These are phyloP conservation scores for Exephanes ischioxanthus DNA, from an alignment of 2,888 invertebrate genomes.

Conservation along the genomic window DNA sequence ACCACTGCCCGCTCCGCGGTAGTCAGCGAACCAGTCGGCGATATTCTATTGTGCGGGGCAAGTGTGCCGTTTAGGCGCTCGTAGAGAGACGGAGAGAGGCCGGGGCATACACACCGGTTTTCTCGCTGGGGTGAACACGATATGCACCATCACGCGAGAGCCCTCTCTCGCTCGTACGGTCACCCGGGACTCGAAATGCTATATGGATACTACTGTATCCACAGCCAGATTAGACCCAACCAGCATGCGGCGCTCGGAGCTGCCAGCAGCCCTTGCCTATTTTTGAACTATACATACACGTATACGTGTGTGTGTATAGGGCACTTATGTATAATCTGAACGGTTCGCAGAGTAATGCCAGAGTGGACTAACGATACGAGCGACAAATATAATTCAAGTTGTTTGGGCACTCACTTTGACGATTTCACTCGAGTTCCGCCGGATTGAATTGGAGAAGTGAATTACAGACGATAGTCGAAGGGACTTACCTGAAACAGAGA, in stretches of 20 bases:
- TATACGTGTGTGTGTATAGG: not conserved
- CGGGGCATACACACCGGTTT: conserved; percentile 71
- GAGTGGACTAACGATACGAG: conserved; percentile 12
- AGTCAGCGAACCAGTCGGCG: conserved; percentile 62
- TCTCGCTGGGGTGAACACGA: conserved; percentile 80
- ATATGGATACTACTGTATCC: conserved; percentile 43
- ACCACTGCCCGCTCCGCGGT: conserved; percentile 52
- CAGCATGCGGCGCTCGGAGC: conserved; percentile 43
- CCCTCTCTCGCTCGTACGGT: conserved; percentile 40
- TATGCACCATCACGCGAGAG: conserved; percentile 70
- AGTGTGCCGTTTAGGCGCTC: conserved; percentile 79
- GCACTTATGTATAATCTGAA: conserved; percentile 40
- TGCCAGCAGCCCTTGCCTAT: not conserved
- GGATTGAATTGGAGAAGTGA: not conserved
- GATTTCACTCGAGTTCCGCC: conserved; percentile 7
- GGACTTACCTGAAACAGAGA: conserved; percentile 80
- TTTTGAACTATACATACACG: not conserved
- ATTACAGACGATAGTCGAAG: conserved; percentile 20
- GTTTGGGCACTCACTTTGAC: conserved; percentile 43
- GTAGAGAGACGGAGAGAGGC: conserved; percentile 21
- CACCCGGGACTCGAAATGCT: conserved; percentile 52
- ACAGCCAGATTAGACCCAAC: conserved; percentile 53
- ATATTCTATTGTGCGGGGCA: conserved; percentile 75
- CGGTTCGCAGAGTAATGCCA: conserved; percentile 13
- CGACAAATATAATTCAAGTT: conserved; percentile 20